phyloP scores from a whole-genome alignment of 2,888 invertebrate genomes.

The Caenorhabditis angaria region DNA sequence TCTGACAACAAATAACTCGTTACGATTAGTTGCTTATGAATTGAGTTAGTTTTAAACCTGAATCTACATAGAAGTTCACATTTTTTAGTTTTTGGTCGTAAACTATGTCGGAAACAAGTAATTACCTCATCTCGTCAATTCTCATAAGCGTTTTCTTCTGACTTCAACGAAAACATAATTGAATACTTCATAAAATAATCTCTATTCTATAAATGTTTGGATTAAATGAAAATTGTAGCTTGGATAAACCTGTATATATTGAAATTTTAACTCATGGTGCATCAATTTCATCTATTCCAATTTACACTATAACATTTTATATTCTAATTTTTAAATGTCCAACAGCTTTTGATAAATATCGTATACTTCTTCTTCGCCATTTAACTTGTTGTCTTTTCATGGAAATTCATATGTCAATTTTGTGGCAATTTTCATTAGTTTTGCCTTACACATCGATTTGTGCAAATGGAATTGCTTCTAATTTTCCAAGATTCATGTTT shows the following conservation, averaged over 20 bases:
- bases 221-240: neutral
- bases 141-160: too few relatives aligned
- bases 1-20: too few relatives aligned
- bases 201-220: neutral
- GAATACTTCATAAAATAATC: neutral
- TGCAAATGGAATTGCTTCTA: neutral
- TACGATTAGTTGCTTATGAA: too few relatives aligned
- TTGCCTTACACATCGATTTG: neutral
- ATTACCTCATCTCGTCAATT: too few relatives aligned
- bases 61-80: too few relatives aligned
- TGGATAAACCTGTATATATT: neutral
- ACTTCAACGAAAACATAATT: neutral
- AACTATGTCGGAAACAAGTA: too few relatives aligned
- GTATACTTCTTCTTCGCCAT: neutral
- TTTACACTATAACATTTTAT: slow-evolving; percentile 2
- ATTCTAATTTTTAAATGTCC: neutral
- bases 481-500: neutral
- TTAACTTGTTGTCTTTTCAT: neutral
- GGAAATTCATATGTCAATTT: slow-evolving; percentile 1
- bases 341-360: neutral
- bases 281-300: neutral
- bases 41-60: too few relatives aligned
- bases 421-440: neutral
- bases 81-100: too few relatives aligned
- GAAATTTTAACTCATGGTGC: neutral